Evolutionary conservation across 2,113 vertebrate genomes (phyloP).

Genomic region (Oostethus manadensis): DNA sequence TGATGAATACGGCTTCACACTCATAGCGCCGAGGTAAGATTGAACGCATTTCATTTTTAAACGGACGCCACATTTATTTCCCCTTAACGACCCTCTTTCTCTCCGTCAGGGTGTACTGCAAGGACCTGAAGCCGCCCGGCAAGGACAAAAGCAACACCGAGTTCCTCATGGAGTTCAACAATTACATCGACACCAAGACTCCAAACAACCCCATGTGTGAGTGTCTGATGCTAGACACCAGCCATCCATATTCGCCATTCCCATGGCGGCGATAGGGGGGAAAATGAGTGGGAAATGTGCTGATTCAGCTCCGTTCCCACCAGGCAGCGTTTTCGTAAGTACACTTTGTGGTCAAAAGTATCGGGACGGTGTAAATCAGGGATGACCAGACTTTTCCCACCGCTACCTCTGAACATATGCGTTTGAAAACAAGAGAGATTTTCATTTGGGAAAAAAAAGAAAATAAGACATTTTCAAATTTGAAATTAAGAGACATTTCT

Average conservation of each 20-base stretch:
- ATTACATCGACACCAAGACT: constrained; percentile 86
- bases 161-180: constrained; percentile 88
- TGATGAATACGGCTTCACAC: constrained; percentile 86
- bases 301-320: constrained; percentile 3
- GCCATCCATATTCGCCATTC: neutral
- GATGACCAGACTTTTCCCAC: too few relatives aligned
- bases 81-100: neutral
- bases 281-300: constrained; percentile 3
- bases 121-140: constrained; percentile 78
- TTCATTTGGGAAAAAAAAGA: too few relatives aligned
- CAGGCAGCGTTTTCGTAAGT: neutral
- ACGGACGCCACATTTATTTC: constrained; percentile 6
- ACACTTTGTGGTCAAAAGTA: neutral
- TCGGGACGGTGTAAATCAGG: neutral
- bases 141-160: constrained; percentile 81
- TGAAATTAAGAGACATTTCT: too few relatives aligned
- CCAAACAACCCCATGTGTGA: constrained; percentile 85
- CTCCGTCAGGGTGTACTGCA: constrained; percentile 83
- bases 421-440: too few relatives aligned
- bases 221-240: constrained; percentile 53
- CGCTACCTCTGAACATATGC: too few relatives aligned
- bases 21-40: constrained; percentile 90
- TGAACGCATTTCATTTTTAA: constrained; percentile 1
- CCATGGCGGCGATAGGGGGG: neutral
- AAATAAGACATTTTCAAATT: too few relatives aligned